These are phyloP conservation scores for Hypomecis atomaria DNA, from an alignment of 2,888 invertebrate species.

Conservation along the genomic window DNA sequence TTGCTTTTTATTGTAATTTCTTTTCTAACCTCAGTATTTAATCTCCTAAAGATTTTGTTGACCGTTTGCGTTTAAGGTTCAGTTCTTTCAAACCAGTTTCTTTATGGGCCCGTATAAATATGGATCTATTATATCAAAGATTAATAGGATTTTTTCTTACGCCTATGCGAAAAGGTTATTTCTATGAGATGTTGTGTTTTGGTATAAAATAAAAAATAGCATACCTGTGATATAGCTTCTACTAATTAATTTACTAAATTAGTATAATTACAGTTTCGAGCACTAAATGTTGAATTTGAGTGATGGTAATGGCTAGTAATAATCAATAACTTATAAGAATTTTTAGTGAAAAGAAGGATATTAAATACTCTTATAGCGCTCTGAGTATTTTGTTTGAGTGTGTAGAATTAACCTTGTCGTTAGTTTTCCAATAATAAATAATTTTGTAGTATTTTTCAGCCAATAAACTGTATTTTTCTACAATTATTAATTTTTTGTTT, in stretches of 20 bases:
- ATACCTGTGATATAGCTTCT: conserved; percentile 9
- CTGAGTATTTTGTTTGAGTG: too few species aligned
- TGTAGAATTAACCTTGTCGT: too few species aligned
- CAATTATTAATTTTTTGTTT: too few species aligned
- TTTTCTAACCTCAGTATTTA: conserved; percentile 12
- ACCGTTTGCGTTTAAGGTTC: conserved; percentile 19
- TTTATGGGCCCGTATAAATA: conserved; percentile 37
- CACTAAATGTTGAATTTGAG: conserved; percentile 5
- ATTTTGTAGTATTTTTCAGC: too few species aligned
- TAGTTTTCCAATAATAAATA: too few species aligned
- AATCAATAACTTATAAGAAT: neutral
- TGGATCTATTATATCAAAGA: conserved; percentile 41
- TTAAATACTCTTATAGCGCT: too few species aligned
- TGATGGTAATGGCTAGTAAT: conserved; percentile 13
- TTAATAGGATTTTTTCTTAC: conserved; percentile 39
- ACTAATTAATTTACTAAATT: conserved; percentile 16
- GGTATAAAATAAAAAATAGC: conserved; percentile 4
- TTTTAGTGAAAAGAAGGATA: neutral
- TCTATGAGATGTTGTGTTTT: conserved; percentile 23
- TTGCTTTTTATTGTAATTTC: conserved; percentile 43
- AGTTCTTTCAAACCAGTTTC: conserved; percentile 37
- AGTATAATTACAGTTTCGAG: conserved; percentile 12
- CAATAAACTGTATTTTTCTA: too few species aligned
- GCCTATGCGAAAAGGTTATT: conserved; percentile 32
- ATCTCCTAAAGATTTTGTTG: conserved; percentile 16